phyloP scores from a whole-genome alignment of 2,113 vertebrate species.

The Alethe castanea region DNA sequence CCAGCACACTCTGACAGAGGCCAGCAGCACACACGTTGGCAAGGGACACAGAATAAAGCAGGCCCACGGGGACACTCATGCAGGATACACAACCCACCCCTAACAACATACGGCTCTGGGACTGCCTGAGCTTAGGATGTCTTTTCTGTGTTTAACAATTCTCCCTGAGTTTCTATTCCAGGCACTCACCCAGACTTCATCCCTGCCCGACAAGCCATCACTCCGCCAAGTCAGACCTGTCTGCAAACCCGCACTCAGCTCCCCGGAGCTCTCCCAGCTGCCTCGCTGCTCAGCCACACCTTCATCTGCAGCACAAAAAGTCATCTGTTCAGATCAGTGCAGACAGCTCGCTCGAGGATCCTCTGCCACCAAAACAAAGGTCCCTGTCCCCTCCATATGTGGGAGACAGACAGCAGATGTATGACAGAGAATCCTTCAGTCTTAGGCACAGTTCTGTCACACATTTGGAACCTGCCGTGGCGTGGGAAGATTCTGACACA shows the following conservation, averaged over 20 bases:
- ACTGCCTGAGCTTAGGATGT: neutral
- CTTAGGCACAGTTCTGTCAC: neutral
- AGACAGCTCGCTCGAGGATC: neutral
- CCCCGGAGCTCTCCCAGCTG: rapidly evolving
- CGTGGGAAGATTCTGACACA: neutral
- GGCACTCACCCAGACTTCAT: neutral
- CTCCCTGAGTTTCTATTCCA: neutral
- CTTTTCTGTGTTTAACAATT: neutral
- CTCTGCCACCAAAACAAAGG: neutral
- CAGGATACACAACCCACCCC: rapidly evolving
- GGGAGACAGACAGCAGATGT: neutral
- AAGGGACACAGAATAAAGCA: neutral
- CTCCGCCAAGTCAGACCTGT: neutral
- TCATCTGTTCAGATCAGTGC: neutral
- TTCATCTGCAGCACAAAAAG: neutral
- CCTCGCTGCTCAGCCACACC: neutral
- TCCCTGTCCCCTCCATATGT: neutral
- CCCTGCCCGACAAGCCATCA: neutral
- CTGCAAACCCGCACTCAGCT: neutral
- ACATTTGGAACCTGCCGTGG: rapidly evolving
- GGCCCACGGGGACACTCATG: rapidly evolving
- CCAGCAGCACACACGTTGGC: neutral
- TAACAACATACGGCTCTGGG: neutral
- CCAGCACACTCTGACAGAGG: neutral
- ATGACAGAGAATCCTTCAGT: neutral